phyloP scores from a whole-genome alignment of 2,888 invertebrate genomes.

The Rotaria macrura region DNA sequence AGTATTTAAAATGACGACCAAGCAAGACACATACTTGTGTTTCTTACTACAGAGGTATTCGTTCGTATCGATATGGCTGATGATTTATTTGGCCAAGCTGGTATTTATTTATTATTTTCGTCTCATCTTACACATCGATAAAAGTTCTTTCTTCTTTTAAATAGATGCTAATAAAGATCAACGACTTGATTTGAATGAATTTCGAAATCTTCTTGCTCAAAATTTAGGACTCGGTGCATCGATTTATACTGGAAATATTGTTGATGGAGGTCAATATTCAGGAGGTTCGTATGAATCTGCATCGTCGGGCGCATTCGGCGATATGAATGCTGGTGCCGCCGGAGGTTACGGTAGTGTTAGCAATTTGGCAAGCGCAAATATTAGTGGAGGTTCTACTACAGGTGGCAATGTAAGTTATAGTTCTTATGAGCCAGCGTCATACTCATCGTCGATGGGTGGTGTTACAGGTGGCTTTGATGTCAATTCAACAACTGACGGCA shows the following conservation, averaged over 20 bases:
- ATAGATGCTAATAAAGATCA: neutral
- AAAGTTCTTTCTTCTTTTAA: neutral
- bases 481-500: neutral
- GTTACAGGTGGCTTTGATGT: neutral
- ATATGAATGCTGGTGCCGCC: neutral
- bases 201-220: neutral
- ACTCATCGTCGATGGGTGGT: neutral
- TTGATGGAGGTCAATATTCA: neutral
- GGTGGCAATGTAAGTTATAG: neutral
- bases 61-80: neutral
- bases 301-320: neutral
- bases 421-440: neutral
- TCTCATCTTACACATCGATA: neutral
- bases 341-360: neutral
- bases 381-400: neutral
- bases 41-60: neutral
- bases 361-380: neutral
- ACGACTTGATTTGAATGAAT: neutral
- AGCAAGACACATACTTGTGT: neutral
- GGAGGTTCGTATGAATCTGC: neutral
- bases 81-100: neutral
- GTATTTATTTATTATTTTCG: neutral
- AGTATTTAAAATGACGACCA: neutral
- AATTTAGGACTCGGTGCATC: neutral
- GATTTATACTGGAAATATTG: neutral